Conservation (phyloP, 92 coral and sea anemone genomes). For the Diadumene lineata region DNA sequence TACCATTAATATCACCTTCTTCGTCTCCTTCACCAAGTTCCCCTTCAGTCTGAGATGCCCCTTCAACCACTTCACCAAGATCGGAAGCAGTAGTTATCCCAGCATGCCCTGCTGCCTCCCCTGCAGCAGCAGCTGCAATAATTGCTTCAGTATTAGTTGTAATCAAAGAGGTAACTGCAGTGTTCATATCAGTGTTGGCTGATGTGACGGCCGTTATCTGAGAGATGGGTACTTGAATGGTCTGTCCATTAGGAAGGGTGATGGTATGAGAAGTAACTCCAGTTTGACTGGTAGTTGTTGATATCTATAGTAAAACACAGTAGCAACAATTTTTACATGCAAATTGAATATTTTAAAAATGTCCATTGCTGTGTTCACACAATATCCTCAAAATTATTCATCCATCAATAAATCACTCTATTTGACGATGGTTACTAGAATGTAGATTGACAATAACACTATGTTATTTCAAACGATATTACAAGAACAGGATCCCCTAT, state of each 20-base stretch:
- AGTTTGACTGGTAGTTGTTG: constrained; percentile 55
- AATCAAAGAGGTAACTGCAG: constrained; percentile 40
- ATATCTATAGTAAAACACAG: constrained; percentile 28
- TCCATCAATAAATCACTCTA: too few species aligned
- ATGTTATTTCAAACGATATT: too few species aligned
- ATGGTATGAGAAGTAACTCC: constrained; percentile 83
- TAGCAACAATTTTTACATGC: too few species aligned
- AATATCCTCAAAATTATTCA: too few species aligned
- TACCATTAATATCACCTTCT: constrained; percentile 62
- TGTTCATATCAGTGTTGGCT: constrained; percentile 45
- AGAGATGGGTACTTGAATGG: constrained; percentile 83
- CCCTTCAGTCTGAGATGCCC: too few species aligned
- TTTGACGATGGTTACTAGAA: too few species aligned
- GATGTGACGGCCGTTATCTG: constrained; percentile 69
- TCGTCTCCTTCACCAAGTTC: constrained; percentile 46
- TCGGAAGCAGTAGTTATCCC: constrained; percentile 51
- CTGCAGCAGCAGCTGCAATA: constrained; percentile 73
- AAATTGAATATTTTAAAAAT: too few species aligned
- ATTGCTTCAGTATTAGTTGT: constrained; percentile 73
- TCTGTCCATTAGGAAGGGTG: constrained; percentile 87
- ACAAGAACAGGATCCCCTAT: too few species aligned
- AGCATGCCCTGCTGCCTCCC: constrained; percentile 58
- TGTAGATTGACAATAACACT: too few species aligned
- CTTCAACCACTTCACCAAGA: constrained; percentile 49
- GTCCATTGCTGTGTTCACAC: too few species aligned